Base-by-base conservation (phyloP, 2,888 invertebrate species). In the Orgyia antiqua region DNA sequence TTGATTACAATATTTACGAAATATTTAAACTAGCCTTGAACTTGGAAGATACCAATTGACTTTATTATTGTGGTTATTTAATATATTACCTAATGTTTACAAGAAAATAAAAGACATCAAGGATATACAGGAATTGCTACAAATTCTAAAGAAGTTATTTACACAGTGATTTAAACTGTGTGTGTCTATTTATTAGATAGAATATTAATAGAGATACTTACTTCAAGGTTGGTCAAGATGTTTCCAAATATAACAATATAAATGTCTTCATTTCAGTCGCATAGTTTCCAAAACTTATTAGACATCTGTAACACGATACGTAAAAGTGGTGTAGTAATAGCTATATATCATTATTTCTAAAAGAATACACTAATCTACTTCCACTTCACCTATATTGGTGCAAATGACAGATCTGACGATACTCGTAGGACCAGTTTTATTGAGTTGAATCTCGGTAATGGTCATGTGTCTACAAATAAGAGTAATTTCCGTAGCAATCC, bases 201-300 rank as follows among this genome's bases (percentile, higher is more conserved):
- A n/a, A n/a, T n/a, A 15, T 15, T 15, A 15, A 15, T 51, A 53
- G 41, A 36, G 47, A 51, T 73, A 80, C 23, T 82, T 56, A 83
- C 84, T 84, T 80, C 80, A 79, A 80, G 82, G 82, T 78, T 82
- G 80, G 83, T 83, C 82, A 84, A 82, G 84, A 80, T 77, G 71
- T 75, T 80, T 69, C 71, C 64, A 75, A 67, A 66, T 71, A 63
- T 49, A 76, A 64, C 59, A 62, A 56, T 58, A 59, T 57, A 57
- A 58, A 61, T 62, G 67, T 68, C 79, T 60, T 77, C 84, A 83
- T 83, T 70, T 76, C 80, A 78, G 54, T 58, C 64, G 63, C 51
- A 52, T 51, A 41, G 39, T 41, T 38, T 44, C 44, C 51, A 42
- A 51, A 58, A 51, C 54, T 60, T 59, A 41, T 50, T 45, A 48